Evolutionary conservation across 2,888 invertebrate genomes (phyloP).

Genomic region (Netelia inedita): DNA sequence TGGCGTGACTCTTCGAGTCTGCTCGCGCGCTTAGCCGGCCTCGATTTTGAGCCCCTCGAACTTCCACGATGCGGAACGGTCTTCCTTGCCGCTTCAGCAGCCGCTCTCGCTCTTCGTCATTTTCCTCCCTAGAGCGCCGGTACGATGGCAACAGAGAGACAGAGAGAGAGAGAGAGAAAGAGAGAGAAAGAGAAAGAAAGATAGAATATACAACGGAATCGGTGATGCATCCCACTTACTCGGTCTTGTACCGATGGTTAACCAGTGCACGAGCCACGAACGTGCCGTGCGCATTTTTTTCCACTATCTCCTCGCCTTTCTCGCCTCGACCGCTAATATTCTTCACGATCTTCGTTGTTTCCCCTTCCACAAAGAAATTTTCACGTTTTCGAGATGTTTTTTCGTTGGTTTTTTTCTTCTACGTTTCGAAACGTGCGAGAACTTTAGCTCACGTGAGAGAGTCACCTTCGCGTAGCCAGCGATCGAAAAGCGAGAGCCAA

Average conservation of each 20-base stretch:
- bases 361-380: constrained; percentile 27
- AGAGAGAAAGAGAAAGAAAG: constrained; percentile 4
- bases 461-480: not conserved
- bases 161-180: not conserved
- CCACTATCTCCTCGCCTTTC: constrained; percentile 9
- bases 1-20: constrained; percentile 41
- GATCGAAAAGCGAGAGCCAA: constrained; percentile 29
- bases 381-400: constrained; percentile 16
- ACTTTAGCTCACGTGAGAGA: constrained; percentile 36
- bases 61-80: constrained; percentile 65
- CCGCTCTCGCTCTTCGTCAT: constrained; percentile 44
- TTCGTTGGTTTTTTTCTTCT: constrained; percentile 9
- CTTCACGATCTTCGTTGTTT: not conserved
- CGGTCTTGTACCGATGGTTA: constrained; percentile 66
- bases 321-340: constrained; percentile 20
- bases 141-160: constrained; percentile 9
- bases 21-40: constrained; percentile 21
- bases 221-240: constrained; percentile 69
- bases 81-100: constrained; percentile 68
- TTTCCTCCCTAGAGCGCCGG: not conserved
- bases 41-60: constrained; percentile 40
- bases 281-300: constrained; percentile 42
- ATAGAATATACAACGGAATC: constrained; percentile 52
- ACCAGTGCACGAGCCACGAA: constrained; percentile 61
- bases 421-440: constrained; percentile 12